Conservation (phyloP, 1,140 invertebrate genomes). For the Drosophila ficusphila region DNA sequence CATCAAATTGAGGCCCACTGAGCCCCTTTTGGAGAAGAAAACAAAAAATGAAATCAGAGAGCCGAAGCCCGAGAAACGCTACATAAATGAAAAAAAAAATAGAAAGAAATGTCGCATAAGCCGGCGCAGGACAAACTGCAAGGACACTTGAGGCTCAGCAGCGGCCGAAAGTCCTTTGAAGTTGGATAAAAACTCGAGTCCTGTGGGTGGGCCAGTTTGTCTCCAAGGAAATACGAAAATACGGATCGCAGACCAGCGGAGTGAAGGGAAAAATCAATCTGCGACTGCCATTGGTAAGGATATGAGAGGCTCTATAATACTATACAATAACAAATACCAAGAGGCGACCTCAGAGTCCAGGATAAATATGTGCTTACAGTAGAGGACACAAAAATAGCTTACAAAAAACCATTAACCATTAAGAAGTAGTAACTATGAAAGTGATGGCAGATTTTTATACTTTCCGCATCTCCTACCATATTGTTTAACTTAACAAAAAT, state of each 20-base stretch:
- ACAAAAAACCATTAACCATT: not conserved
- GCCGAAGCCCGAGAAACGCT: conserved; percentile 62
- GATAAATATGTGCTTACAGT: conserved; percentile 16
- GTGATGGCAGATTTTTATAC: too few species aligned
- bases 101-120: conserved; percentile 71
- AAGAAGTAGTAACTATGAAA: too few species aligned
- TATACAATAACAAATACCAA: conserved; percentile 48
- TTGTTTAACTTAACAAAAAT: too few species aligned
- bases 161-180: conserved; percentile 72
- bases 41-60: conserved; percentile 31
- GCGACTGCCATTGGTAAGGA: conserved; percentile 41
- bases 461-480: too few species aligned
- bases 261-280: conserved; percentile 72
- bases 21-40: conserved; percentile 7
- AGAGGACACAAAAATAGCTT: conserved; percentile 7
- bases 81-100: conserved; percentile 64
- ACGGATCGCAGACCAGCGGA: conserved; percentile 16
- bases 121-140: conserved; percentile 54
- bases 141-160: conserved; percentile 66
- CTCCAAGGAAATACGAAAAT: conserved; percentile 82
- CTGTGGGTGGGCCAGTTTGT: conserved; percentile 62
- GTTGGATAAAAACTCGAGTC: conserved; percentile 66
- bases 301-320: conserved; percentile 48
- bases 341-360: conserved; percentile 35
- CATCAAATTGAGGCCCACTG: conserved; percentile 53